phyloP scores from a whole-genome alignment of 2,888 invertebrate genomes.

The Limnephilus marmoratus region DNA sequence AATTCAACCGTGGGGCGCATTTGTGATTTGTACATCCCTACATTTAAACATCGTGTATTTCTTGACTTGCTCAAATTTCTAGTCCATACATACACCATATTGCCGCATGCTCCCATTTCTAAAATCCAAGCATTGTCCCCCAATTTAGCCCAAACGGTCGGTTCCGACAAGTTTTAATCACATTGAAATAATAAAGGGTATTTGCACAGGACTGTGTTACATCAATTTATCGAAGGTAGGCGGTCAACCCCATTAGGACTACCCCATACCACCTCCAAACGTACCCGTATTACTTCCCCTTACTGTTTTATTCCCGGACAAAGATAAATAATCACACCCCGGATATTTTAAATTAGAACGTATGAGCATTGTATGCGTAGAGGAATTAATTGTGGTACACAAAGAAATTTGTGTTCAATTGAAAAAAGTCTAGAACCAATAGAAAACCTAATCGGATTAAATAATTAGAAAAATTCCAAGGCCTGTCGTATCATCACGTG shows the following conservation, averaged over 20 bases:
- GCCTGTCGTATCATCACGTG: neutral
- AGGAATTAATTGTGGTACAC: neutral
- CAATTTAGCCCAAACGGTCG: slow-evolving; percentile 55
- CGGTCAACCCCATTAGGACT: slow-evolving; percentile 50
- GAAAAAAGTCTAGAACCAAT: neutral
- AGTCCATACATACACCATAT: neutral
- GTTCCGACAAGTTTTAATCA: slow-evolving; percentile 60
- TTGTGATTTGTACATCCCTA: too few species aligned
- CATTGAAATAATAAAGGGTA: slow-evolving; percentile 62
- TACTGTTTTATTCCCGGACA: slow-evolving; percentile 18
- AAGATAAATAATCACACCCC: slow-evolving; percentile 32
- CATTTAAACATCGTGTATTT: neutral
- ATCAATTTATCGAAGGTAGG: slow-evolving; percentile 41
- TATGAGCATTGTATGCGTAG: neutral
- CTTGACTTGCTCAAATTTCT: neutral
- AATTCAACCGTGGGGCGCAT: too few species aligned
- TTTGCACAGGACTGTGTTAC: slow-evolving; percentile 58
- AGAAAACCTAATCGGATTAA: neutral
- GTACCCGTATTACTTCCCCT: neutral
- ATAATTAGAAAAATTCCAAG: neutral
- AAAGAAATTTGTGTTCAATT: neutral
- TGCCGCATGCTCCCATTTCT: neutral
- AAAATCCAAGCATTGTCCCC: slow-evolving; percentile 41
- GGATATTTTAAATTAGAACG: neutral
- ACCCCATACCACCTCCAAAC: slow-evolving; percentile 23